Conservation (phyloP, 2,797 vertebrate genomes). For the Todus mexicanus region DNA sequence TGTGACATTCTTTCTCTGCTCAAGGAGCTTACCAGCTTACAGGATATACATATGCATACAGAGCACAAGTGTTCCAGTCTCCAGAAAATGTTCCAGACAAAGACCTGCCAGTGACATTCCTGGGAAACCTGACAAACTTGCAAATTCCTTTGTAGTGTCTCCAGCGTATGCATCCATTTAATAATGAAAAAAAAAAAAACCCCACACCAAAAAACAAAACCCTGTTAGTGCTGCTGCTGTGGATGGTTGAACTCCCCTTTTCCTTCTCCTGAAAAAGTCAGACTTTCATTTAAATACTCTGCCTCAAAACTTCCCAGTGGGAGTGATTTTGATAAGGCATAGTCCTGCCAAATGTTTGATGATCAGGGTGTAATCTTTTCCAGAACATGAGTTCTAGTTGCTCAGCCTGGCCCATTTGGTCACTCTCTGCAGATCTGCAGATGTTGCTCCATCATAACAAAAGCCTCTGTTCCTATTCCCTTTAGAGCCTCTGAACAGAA, state of each 20-base stretch:
- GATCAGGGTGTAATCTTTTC: constrained; percentile 23
- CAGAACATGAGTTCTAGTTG: constrained; percentile 6
- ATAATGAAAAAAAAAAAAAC: not conserved
- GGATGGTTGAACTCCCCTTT: constrained; percentile 4
- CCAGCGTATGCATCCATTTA: constrained; percentile 57
- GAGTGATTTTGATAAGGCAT: constrained; percentile 25
- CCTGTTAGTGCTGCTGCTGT: not conserved
- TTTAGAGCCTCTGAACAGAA: not conserved
- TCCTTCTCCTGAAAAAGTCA: constrained; percentile 19
- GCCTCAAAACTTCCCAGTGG: constrained; percentile 21
- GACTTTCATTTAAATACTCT: constrained; percentile 24
- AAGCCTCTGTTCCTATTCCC: not conserved
- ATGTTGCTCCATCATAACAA: constrained; percentile 30
- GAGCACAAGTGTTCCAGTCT: constrained; percentile 38
- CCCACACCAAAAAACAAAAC: not conserved
- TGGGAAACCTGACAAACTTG: constrained; percentile 71
- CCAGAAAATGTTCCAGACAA: constrained; percentile 65
- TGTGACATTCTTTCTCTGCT: constrained; percentile 47
- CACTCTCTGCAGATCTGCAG: constrained; percentile 27
- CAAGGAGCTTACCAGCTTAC: constrained; percentile 44
- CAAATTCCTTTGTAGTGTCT: constrained; percentile 55
- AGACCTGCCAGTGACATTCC: constrained; percentile 70
- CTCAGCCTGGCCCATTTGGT: not conserved
- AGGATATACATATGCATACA: constrained; percentile 57
- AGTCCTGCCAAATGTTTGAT: constrained; percentile 32